Evolutionary conservation across 1,140 invertebrate genomes (phyloP), one percentile per base, ranked within the genome.

Genomic region (Scylla paramamosain): DNA sequence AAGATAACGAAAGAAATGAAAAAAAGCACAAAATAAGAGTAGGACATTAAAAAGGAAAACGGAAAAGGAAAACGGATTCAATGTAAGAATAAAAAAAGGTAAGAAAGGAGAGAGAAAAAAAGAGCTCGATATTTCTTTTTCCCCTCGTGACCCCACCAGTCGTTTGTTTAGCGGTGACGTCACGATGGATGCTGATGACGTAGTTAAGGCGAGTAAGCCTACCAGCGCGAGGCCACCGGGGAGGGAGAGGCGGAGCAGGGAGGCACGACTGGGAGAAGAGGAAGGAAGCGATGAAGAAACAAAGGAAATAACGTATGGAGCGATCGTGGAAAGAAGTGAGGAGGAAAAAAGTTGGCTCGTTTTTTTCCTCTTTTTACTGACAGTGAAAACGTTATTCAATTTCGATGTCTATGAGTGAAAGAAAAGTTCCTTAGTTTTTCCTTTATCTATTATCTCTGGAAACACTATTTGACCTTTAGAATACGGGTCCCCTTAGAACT

Each of bases 131-230:
- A 59, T 91, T 45, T 46, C 14, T 91, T 91, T 52, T 25, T 67
- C 31, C 46, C 87, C 87, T 32, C 14, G 25, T 91, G 90, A 91
- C 90, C 59, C 48, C 39, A 28, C 90, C n/a, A 10, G 31, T 92
- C 28, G 91, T 92, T 92, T 92, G 91, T 92, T 84, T 92, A 92
- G 67, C 25, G 8, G 32, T 92, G 91, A 92, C 91, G 91, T 92
- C 91, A 92, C 91, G 77, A 92, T 92, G 91, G 91, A 83, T 92
- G 67, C 67, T 92, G 91, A 92, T 84, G 91, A 92, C 91, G 91
- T 31, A 39, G 77, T 82, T 39, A 25, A 32, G 28, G 29, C 12
- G 10, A 59, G 16, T 59, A 59, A 59, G 52, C 52, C 52, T 59
- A 59, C 52, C 52, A 59, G 16, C 52, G 52, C 39, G 16, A 59